These are phyloP conservation scores for Cyprinodon variegatus DNA, from an alignment of 2,113 vertebrate genomes.

Conservation along the genomic window DNA sequence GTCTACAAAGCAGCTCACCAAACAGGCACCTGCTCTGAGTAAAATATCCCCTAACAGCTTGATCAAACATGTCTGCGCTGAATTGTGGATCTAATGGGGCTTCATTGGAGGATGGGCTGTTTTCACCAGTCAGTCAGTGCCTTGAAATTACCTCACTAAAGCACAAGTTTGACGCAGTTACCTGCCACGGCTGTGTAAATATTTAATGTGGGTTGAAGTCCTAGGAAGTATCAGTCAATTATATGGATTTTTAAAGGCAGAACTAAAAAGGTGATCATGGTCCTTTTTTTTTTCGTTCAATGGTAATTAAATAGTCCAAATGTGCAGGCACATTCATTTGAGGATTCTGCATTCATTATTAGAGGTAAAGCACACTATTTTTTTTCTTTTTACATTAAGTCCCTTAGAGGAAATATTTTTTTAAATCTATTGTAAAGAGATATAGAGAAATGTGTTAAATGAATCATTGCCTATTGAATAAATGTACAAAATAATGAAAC, in stretches of 20 bases:
- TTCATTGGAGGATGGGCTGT: slow-evolving; percentile 22
- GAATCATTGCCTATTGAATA: too few species aligned
- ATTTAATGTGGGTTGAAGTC: slow-evolving; percentile 2
- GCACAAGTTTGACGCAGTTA: slow-evolving; percentile 29
- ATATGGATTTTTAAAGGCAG: background rate
- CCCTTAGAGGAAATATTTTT: background rate
- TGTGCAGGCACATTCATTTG: background rate
- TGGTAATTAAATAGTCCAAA: slow-evolving; percentile 11
- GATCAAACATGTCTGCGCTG: slow-evolving; percentile 25
- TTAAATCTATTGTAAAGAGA: background rate
- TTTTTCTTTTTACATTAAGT: background rate
- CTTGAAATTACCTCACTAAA: slow-evolving; percentile 35
- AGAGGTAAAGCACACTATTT: background rate
- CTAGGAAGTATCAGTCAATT: background rate
- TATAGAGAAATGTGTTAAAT: too few species aligned
- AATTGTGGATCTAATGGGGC: background rate
- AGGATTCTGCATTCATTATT: slow-evolving; percentile 8
- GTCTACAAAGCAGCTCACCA: slow-evolving; percentile 4
- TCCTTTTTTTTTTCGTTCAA: background rate
- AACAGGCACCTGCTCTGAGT: background rate
- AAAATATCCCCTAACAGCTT: slow-evolving; percentile 15
- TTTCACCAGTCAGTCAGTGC: slow-evolving; percentile 13
- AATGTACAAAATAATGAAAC: background rate
- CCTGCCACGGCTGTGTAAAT: slow-evolving; percentile 25
- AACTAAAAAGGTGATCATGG: background rate